Percentiles rank a stretch among this genome's conserved stretches.
Conservation (phyloP, 2,797 vertebrate genomes). For the Vireo griseus region DNA sequence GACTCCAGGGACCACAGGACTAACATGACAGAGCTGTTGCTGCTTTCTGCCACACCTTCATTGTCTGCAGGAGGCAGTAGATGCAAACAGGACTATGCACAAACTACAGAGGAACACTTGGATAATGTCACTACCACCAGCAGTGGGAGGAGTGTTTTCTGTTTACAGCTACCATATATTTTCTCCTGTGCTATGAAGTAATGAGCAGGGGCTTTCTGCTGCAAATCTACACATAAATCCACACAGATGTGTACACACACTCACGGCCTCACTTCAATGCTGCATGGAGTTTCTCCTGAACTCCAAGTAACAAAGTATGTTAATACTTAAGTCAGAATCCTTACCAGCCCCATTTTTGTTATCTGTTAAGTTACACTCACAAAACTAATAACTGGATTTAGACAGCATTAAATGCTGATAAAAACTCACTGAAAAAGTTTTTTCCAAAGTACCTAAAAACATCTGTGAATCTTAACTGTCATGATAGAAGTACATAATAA, state of each 20-base stretch:
- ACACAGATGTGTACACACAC: neutral
- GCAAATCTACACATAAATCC: neutral
- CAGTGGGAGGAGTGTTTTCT: neutral
- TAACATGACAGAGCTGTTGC: neutral
- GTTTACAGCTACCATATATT: neutral
- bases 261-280: neutral
- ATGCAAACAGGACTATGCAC: neutral
- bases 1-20: neutral
- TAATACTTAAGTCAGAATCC: neutral
- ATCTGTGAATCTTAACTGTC: neutral
- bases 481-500: neutral
- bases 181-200: neutral
- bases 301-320: neutral
- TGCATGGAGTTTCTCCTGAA: neutral
- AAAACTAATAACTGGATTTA: conserved; percentile 5
- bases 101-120: neutral
- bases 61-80: neutral
- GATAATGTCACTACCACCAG: neutral
- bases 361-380: neutral
- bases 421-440: neutral
- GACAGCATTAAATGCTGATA: neutral
- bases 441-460: neutral
- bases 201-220: neutral
- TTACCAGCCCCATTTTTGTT: neutral
- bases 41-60: neutral